A percentile compares a stretch with the other conserved stretches of the same genome.
phyloP scores from a whole-genome alignment of 2,888 invertebrate species.

The Microctonus aethiopoides region DNA sequence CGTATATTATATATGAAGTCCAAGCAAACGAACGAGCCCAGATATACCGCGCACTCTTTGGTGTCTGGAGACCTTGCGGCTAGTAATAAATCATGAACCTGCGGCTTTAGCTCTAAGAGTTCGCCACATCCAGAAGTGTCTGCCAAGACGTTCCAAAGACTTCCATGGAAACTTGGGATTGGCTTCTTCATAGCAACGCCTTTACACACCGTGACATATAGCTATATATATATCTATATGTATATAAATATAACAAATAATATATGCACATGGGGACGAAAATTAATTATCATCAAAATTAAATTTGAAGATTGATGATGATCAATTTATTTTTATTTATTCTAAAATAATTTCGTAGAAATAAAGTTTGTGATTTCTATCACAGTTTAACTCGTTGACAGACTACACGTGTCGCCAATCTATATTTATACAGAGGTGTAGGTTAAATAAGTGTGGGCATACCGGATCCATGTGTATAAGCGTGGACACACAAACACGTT shows the following conservation, averaged over 20 bases:
- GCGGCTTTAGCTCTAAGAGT: conserved; percentile 40
- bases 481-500: background rate
- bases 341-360: background rate
- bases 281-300: background rate
- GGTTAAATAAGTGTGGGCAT: conserved; percentile 32
- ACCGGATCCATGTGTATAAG: conserved; percentile 29
- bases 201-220: too few species aligned
- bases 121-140: conserved; percentile 23
- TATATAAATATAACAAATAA: too few species aligned
- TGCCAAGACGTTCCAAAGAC: background rate
- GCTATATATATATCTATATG: too few species aligned
- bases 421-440: conserved; percentile 16
- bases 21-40: background rate
- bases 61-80: conserved; percentile 20
- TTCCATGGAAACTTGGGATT: background rate
- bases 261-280: too few species aligned
- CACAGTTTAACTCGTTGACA: background rate
- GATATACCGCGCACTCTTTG: conserved; percentile 25
- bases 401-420: conserved; percentile 13
- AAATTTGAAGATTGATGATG: background rate
- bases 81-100: conserved; percentile 59
- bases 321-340: background rate
- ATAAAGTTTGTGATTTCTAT: background rate
- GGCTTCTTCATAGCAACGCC: background rate
- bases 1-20: background rate